phyloP scores from a whole-genome alignment of 2,113 vertebrate genomes.

The Solenodon paradoxus region DNA sequence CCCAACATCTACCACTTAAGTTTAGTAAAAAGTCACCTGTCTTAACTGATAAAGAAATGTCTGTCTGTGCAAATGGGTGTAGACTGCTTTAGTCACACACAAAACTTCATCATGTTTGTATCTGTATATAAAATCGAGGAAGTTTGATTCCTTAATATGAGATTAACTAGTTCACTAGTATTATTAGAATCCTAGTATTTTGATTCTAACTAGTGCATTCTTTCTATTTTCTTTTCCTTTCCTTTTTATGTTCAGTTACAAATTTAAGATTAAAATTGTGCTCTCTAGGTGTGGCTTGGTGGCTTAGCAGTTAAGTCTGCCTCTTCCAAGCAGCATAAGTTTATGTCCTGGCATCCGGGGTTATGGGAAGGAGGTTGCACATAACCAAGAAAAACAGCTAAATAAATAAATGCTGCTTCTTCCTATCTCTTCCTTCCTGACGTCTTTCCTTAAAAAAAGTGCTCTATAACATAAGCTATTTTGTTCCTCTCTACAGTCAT shows the following conservation, averaged over 20 bases:
- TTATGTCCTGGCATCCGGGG: too few species aligned
- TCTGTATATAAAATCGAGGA: background rate
- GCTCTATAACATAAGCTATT: too few species aligned
- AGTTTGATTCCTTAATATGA: background rate
- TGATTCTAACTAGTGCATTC: background rate
- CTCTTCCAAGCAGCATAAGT: too few species aligned
- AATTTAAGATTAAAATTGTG: background rate
- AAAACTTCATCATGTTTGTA: background rate
- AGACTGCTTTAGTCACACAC: background rate
- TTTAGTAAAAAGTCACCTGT: background rate
- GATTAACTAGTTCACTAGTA: background rate
- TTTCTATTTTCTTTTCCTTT: background rate
- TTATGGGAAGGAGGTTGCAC: too few species aligned
- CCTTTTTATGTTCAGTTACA: background rate
- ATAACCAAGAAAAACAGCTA: too few species aligned
- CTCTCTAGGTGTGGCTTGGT: too few species aligned
- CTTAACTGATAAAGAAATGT: constrained; percentile 1
- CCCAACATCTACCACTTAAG: background rate
- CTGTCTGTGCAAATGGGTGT: background rate
- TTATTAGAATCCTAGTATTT: background rate
- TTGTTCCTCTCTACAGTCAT: background rate
- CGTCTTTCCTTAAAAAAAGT: too few species aligned
- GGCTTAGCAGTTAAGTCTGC: too few species aligned
- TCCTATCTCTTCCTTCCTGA: too few species aligned
- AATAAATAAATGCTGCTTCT: too few species aligned